These are phyloP conservation scores for Corythornis vintsioides DNA, from an alignment of 2,113 vertebrate species.

Conservation along the genomic window DNA sequence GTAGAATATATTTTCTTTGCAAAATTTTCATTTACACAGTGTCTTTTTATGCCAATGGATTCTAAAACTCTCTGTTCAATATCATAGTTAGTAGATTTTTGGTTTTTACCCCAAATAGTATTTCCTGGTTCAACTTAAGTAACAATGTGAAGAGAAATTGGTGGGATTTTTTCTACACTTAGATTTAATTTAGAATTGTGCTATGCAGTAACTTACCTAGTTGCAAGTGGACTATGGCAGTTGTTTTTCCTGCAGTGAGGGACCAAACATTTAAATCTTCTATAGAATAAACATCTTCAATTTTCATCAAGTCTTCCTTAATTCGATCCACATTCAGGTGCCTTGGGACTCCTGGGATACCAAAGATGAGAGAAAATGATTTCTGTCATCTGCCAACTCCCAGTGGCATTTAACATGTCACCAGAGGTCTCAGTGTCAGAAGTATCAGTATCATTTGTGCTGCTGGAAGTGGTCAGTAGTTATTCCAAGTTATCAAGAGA, in stretches of 20 bases:
- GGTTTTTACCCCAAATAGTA: neutral
- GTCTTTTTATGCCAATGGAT: neutral
- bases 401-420: neutral
- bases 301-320: conserved; percentile 89
- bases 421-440: neutral
- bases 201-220: conserved; percentile 81
- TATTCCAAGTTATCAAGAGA: neutral
- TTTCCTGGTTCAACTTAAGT: neutral
- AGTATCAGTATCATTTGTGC: neutral
- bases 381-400: neutral
- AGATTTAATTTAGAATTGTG: neutral
- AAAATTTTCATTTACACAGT: neutral
- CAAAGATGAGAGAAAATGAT: conserved; percentile 21
- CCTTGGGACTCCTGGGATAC: conserved; percentile 84
- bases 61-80: neutral
- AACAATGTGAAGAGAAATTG: neutral
- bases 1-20: neutral
- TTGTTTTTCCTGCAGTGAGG: conserved; percentile 89
- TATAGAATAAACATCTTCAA: conserved; percentile 91
- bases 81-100: neutral
- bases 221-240: conserved; percentile 90
- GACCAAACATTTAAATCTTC: conserved; percentile 96
- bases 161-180: neutral
- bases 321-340: conserved; percentile 88
- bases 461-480: neutral